phyloP scores from a whole-genome alignment of 2,113 vertebrate species.

The Camelus bactrianus region DNA sequence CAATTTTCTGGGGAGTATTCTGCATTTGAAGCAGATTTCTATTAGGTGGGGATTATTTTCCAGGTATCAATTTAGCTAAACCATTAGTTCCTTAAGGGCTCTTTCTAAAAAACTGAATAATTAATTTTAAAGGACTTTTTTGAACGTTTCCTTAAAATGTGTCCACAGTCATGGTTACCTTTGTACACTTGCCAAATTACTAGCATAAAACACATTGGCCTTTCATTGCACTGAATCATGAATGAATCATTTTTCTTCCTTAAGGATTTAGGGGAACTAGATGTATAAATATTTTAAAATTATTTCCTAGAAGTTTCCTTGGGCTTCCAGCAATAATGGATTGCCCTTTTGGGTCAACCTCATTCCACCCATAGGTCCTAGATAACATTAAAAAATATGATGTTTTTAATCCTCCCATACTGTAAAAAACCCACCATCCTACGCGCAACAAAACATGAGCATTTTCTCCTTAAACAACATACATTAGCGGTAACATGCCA shows the following conservation, averaged over 20 bases:
- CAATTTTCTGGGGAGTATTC: slow-evolving; percentile 45
- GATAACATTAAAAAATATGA: slow-evolving; percentile 73
- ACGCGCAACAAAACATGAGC: slow-evolving; percentile 62
- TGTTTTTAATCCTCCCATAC: slow-evolving; percentile 65
- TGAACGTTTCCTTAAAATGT: not conserved
- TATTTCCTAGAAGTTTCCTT: slow-evolving; percentile 78
- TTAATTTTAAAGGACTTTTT: slow-evolving; percentile 51
- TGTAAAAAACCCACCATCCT: slow-evolving; percentile 61
- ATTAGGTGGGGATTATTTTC: slow-evolving; percentile 21
- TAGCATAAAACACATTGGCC: slow-evolving; percentile 18
- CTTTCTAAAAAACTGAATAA: not conserved
- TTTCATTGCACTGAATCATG: slow-evolving; percentile 41
- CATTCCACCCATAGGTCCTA: slow-evolving; percentile 71
- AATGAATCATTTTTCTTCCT: slow-evolving; percentile 64
- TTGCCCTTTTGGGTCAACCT: slow-evolving; percentile 73
- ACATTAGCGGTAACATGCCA: not conserved
- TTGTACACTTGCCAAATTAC: slow-evolving; percentile 60
- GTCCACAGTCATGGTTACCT: not conserved
- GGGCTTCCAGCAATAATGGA: slow-evolving; percentile 70
- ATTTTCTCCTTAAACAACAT: slow-evolving; percentile 67
- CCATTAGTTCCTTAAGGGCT: not conserved
- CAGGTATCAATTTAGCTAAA: slow-evolving; percentile 41
- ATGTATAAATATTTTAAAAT: slow-evolving; percentile 73
- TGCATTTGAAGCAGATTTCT: slow-evolving; percentile 40
- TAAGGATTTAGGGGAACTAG: slow-evolving; percentile 63